Evolutionary conservation across 2,113 vertebrate genomes (phyloP).

Genomic region (Campylorhamphus procurvoides): DNA sequence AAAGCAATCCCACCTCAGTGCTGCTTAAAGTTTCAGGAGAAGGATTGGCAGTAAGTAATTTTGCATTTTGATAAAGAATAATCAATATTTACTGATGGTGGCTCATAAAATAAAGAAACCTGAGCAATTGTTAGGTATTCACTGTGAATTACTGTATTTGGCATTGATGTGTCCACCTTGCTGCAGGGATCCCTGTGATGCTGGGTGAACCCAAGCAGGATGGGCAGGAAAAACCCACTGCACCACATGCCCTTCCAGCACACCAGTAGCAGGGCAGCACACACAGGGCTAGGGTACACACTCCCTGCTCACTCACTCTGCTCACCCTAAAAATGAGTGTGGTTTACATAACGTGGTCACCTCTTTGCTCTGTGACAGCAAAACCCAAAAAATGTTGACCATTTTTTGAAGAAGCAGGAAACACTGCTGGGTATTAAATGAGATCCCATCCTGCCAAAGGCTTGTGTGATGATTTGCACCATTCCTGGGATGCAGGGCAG

Average conservation of each 20-base stretch:
- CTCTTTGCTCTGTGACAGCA: background rate
- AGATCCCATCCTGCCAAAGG: background rate
- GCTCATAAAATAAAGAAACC: background rate
- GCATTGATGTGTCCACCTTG: rapidly evolving
- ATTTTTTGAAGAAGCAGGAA: background rate
- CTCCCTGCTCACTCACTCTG: background rate
- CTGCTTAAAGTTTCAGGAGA: background rate
- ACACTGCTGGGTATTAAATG: rapidly evolving
- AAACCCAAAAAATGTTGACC: background rate
- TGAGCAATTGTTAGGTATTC: background rate
- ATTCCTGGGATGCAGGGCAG: rapidly evolving
- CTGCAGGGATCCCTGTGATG: background rate
- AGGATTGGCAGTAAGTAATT: background rate
- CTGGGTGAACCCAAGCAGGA: rapidly evolving
- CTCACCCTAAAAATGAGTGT: background rate
- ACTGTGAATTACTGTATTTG: background rate
- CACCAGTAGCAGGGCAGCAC: background rate
- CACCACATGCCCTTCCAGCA: rapidly evolving
- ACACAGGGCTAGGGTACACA: rapidly evolving
- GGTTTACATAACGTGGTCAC: background rate
- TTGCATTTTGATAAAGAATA: background rate
- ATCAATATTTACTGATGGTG: background rate
- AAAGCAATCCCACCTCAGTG: background rate
- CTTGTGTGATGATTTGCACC: rapidly evolving
- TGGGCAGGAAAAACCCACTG: background rate